Percentiles rank a stretch among this genome's conserved stretches.
These are phyloP conservation scores for Sakesphorus luctuosus DNA, from an alignment of 2,113 vertebrate species.

Conservation along the genomic window DNA sequence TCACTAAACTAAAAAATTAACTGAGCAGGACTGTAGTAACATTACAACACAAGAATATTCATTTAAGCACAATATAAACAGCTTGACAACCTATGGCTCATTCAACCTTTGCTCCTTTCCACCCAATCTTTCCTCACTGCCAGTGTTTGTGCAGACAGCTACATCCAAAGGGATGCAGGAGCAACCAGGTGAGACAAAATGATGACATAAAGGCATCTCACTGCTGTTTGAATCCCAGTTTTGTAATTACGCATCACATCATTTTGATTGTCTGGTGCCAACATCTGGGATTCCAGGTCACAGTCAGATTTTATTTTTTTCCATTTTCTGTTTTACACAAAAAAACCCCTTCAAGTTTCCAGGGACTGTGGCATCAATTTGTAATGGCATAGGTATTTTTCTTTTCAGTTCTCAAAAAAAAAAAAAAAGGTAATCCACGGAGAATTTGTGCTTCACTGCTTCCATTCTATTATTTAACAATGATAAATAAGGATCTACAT, in stretches of 20 bases:
- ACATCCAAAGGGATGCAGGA: not conserved
- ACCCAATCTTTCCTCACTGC: not conserved
- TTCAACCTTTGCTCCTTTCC: not conserved
- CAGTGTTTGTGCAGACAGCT: not conserved
- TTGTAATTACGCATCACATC: not conserved
- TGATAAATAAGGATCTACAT: constrained; percentile 6
- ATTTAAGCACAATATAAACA: not conserved
- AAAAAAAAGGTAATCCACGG: not conserved
- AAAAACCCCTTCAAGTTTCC: not conserved
- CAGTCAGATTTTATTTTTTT: not conserved
- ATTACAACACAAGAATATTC: not conserved
- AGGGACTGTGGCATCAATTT: not conserved
- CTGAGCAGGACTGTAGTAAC: not conserved
- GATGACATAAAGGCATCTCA: not conserved
- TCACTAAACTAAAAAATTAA: not conserved
- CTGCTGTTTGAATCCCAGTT: not conserved
- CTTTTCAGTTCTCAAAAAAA: constrained; percentile 23
- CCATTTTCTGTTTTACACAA: not conserved
- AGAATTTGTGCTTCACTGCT: constrained; percentile 18
- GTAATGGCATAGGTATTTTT: not conserved
- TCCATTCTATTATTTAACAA: constrained; percentile 11
- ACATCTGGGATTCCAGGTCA: not conserved
- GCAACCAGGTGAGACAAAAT: not conserved
- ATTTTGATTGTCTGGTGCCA: not conserved
- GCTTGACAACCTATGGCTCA: not conserved